Conservation (phyloP, 2,888 invertebrate species). For the Harmothoe impar region DNA sequence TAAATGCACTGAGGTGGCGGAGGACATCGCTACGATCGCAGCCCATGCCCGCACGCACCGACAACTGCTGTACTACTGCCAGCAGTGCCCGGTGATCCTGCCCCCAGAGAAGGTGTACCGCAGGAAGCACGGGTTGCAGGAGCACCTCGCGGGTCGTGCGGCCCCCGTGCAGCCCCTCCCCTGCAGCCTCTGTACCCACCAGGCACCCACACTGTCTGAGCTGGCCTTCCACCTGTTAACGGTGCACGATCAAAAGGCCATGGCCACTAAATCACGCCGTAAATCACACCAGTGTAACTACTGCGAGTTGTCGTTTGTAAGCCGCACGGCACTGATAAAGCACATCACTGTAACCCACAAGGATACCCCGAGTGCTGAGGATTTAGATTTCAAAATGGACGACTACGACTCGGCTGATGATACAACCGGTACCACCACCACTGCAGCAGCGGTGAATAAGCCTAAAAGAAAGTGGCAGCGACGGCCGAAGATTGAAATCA, state of each 20-base stretch:
- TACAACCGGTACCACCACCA: background rate
- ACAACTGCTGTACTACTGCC: background rate
- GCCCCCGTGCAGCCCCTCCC: background rate
- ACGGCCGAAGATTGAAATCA: background rate
- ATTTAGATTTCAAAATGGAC: background rate
- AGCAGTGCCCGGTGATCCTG: background rate
- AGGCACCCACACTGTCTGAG: background rate
- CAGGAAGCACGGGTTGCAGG: background rate
- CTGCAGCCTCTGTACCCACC: background rate
- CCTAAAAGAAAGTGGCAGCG: background rate
- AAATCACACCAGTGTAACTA: constrained; percentile 45
- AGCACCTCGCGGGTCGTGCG: background rate
- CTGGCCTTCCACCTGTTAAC: constrained; percentile 10
- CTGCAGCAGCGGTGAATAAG: too few species aligned
- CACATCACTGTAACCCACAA: background rate
- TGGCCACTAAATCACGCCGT: background rate
- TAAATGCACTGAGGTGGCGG: background rate
- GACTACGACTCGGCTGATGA: background rate
- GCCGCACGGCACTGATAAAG: background rate
- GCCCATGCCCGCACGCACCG: background rate
- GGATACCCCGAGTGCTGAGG: background rate
- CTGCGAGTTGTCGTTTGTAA: background rate
- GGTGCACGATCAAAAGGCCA: background rate
- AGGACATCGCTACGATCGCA: background rate
- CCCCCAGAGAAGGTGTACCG: constrained; percentile 34